Evolutionary conservation across 2,888 invertebrate genomes (phyloP).

Genomic region (Acholoe squamosa): DNA sequence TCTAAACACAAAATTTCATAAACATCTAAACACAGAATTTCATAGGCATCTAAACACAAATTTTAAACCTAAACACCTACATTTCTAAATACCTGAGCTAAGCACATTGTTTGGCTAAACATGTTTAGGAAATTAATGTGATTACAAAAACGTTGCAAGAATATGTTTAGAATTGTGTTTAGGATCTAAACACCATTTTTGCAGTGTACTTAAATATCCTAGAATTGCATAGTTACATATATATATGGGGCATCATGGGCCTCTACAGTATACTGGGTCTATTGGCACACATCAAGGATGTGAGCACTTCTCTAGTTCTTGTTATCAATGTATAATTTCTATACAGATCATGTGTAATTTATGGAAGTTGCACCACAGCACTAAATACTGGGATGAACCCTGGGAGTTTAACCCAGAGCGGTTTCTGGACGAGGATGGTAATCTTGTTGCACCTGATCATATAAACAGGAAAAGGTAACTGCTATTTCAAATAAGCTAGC

Average conservation of each 20-base stretch:
- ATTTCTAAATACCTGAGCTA: too few species aligned
- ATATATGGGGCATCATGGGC: not conserved
- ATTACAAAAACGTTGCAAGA: too few species aligned
- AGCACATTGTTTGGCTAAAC: not conserved
- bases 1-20: too few species aligned
- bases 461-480: conserved; percentile 51
- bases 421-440: conserved; percentile 27
- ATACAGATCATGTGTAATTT: conserved; percentile 16
- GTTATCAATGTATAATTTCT: not conserved
- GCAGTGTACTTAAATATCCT: too few species aligned
- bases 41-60: too few species aligned
- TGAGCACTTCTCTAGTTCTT: not conserved
- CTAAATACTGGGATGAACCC: conserved; percentile 42
- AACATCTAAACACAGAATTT: too few species aligned
- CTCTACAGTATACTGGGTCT: not conserved
- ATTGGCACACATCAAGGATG: not conserved
- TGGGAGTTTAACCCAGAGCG: conserved; percentile 54
- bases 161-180: too few species aligned
- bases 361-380: conserved; percentile 38
- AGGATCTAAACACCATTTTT: too few species aligned
- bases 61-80: too few species aligned
- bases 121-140: too few species aligned
- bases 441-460: conserved; percentile 30
- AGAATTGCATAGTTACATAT: not conserved
- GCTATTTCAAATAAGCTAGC: not conserved